Percentiles rank a stretch among this genome's conserved stretches.
Evolutionary conservation across 1,140 invertebrate species (phyloP).

Genomic region (Halictus rubicundus): DNA sequence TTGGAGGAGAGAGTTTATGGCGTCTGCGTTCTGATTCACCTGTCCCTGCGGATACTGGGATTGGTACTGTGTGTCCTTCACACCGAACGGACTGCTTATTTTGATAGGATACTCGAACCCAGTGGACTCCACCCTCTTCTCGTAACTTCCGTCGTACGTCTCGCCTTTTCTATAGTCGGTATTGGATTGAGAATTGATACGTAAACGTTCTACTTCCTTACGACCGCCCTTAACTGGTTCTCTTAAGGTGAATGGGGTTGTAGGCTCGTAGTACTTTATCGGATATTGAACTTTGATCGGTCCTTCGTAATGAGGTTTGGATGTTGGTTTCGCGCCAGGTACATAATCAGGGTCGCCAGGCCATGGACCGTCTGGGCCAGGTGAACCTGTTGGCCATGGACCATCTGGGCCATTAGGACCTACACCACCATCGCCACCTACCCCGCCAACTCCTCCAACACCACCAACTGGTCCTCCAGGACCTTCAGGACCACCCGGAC

Average conservation of each 20-base stretch:
- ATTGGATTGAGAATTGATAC: neutral
- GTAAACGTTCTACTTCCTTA: constrained; percentile 22
- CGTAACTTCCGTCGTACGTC: neutral
- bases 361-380: constrained; percentile 74
- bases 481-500: constrained; percentile 21
- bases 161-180: neutral
- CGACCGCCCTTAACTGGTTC: neutral
- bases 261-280: constrained; percentile 8
- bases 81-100: constrained; percentile 27
- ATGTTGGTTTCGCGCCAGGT: constrained; percentile 33
- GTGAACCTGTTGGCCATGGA: constrained; percentile 70
- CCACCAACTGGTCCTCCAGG: constrained; percentile 49
- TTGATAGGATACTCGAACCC: constrained; percentile 4
- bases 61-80: neutral
- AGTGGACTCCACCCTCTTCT: constrained; percentile 13
- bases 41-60: constrained; percentile 21
- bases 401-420: constrained; percentile 64
- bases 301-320: constrained; percentile 6
- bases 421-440: constrained; percentile 56
- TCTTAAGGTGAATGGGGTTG: neutral
- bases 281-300: constrained; percentile 35
- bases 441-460: constrained; percentile 51
- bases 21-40: constrained; percentile 36
- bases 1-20: constrained; percentile 42
- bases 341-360: constrained; percentile 72